Conservation (phyloP, 1,140 invertebrate species). For the Micrasema longulum region DNA sequence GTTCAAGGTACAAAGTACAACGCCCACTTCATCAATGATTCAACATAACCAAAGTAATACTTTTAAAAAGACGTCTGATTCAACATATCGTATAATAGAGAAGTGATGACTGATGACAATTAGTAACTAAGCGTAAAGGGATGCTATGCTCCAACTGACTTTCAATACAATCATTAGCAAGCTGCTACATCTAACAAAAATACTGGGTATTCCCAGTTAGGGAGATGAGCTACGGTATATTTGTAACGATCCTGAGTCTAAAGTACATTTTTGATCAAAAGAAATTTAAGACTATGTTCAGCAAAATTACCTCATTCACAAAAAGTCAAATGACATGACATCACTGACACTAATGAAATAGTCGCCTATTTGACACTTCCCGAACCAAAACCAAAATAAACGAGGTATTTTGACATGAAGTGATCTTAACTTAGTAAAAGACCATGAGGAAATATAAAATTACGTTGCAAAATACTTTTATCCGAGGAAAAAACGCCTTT, state of each 20-base stretch:
- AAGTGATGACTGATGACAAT: too few species aligned
- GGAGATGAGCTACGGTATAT: too few species aligned
- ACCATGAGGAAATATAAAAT: background rate
- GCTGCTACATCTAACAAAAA: too few species aligned
- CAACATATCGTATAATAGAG: background rate
- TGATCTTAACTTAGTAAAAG: background rate
- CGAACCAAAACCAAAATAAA: conserved; percentile 21
- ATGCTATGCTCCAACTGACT: conserved; percentile 1
- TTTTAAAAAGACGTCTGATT: conserved; percentile 22
- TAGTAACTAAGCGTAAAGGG: conserved; percentile 1
- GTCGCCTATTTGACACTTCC: conserved; percentile 25
- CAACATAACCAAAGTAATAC: conserved; percentile 11
- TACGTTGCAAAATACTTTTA: conserved; percentile 1
- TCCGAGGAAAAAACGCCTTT: conserved; percentile 4
- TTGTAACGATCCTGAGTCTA: too few species aligned
- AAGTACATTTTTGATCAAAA: background rate
- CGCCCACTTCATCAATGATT: conserved; percentile 18
- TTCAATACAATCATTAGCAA: too few species aligned
- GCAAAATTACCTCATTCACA: conserved; percentile 8
- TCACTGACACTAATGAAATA: conserved; percentile 26
- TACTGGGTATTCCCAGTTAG: too few species aligned
- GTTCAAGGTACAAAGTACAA: conserved; percentile 27
- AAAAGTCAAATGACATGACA: conserved; percentile 33
- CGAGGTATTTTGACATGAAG: conserved; percentile 25
- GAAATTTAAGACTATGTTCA: background rate